Base-by-base conservation (phyloP, 2,113 vertebrate species). In the Brachionichthys hirsutus region DNA sequence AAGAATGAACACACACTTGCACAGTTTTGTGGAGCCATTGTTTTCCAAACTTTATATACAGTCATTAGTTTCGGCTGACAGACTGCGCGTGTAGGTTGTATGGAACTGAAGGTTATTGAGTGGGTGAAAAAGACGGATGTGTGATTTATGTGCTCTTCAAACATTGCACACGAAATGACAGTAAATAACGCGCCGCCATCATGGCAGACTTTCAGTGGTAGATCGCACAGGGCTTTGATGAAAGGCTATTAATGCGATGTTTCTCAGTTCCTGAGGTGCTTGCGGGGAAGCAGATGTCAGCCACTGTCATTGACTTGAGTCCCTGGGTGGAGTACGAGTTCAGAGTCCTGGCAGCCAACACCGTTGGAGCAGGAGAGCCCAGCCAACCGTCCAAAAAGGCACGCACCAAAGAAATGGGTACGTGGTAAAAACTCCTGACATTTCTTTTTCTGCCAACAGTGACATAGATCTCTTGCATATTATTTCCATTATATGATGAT, bases 291-390 rank as follows among this genome's bases (percentile, higher is more conserved):
- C 94, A 94, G 0, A 91, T 96, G 83, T 94, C 95, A 6, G 92
- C 94, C 0, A 92, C 92, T 0, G 95, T 97, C 77, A 92, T 90
- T 74, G 94, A 94, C 16, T 80, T 98, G 78, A 97, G 93, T 81
- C 94, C 95, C 0, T 98, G 96, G 96, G 95, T 98, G 1, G 95
- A 98, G 58, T 98, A 96, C 1, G 95, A 98, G 72, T 98, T 98
- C 84, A 90, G 95, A 22, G 93, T 94, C 0, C 91, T 98, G 66
- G 96, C 95, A 18, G 93, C 92, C 77, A 98, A 96, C 51, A 79
- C 86, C 34, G 94, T 98, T 2, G 96, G 96, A 15, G 95, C 96
- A 1, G 96, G 96, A 65, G 96, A 98, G 14, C 95, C 95, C 75
- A 98, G 95, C 89, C 89, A 82, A 59, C 91, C 95, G 0, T 98